A percentile compares a stretch with the other conserved stretches of the same genome.
Conservation (phyloP, 2,797 vertebrate genomes). For the Premnoplex brunnescens region DNA sequence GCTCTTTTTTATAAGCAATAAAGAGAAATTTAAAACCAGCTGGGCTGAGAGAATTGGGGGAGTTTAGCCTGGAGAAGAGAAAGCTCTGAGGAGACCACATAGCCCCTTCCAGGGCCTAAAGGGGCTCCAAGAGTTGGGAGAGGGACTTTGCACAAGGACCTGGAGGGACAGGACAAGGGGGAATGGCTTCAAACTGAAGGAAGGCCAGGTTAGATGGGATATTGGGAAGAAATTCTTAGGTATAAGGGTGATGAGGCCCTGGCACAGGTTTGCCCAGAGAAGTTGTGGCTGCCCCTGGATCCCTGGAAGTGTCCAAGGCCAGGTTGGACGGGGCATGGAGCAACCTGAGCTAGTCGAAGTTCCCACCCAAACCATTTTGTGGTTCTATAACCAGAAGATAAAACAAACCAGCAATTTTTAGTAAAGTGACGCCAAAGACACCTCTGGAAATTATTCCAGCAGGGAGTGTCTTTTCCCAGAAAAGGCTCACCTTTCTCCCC, state of each 20-base stretch:
- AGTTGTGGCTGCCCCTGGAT: background rate
- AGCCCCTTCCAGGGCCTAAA: background rate
- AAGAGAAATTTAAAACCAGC: background rate
- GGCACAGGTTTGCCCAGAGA: background rate
- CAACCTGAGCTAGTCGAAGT: no score
- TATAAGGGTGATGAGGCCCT: background rate
- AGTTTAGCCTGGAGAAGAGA: background rate
- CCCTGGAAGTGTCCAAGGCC: fast-evolving
- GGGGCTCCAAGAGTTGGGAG: background rate
- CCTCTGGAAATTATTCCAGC: background rate
- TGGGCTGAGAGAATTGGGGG: background rate
- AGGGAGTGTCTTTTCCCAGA: background rate
- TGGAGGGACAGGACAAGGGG: background rate
- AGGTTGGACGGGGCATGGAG: fast-evolving
- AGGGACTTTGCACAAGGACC: fast-evolving
- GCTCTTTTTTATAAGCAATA: background rate
- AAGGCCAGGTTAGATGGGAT: background rate
- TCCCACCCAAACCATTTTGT: background rate
- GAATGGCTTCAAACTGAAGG: background rate
- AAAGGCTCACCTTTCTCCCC: slow-evolving; percentile 85
- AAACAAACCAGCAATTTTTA: background rate
- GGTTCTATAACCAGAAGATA: background rate
- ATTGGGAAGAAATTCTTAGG: background rate
- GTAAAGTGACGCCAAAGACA: background rate
- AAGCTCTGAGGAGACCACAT: background rate